These are phyloP conservation scores for Lycophotia porphyrea DNA, from an alignment of 2,888 invertebrate species.

Conservation along the genomic window DNA sequence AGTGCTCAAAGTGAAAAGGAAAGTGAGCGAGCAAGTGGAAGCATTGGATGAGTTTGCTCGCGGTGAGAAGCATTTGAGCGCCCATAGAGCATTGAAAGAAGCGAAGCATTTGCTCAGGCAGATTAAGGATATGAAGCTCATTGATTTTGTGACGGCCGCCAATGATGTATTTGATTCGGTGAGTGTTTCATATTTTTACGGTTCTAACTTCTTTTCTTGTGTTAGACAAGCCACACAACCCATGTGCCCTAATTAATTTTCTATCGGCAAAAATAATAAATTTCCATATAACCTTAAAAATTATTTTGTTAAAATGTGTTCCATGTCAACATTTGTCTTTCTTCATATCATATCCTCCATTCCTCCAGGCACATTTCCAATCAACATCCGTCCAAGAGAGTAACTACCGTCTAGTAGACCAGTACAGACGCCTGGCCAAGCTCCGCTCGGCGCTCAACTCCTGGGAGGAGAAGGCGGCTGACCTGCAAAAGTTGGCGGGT, in stretches of 20 bases:
- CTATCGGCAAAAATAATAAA: not conserved
- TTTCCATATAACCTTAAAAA: too few species aligned
- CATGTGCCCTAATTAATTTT: too few species aligned
- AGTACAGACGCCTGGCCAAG: slow-evolving; percentile 73
- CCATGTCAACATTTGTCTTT: too few species aligned
- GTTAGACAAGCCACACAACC: too few species aligned
- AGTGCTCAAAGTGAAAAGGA: slow-evolving; percentile 78
- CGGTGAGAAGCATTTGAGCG: slow-evolving; percentile 85
- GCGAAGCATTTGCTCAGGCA: slow-evolving; percentile 82
- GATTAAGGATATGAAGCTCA: slow-evolving; percentile 82
- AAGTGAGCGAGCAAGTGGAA: slow-evolving; percentile 82
- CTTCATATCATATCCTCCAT: not conserved
- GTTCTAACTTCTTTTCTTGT: too few species aligned
- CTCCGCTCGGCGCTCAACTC: slow-evolving; percentile 73
- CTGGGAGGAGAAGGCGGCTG: slow-evolving; percentile 84
- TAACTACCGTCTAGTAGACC: slow-evolving; percentile 81
- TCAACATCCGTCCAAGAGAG: slow-evolving; percentile 85
- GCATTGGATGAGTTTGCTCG: slow-evolving; percentile 87
- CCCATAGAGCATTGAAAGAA: slow-evolving; percentile 86
- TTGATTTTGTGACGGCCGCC: slow-evolving; percentile 82
- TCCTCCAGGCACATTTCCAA: slow-evolving; percentile 83
- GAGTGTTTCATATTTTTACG: slow-evolving; percentile 57
- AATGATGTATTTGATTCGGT: slow-evolving; percentile 85
- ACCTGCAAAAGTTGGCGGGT: slow-evolving; percentile 85
- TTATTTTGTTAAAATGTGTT: too few species aligned